phyloP scores from a whole-genome alignment of 2,113 vertebrate genomes.

The Dromas ardeola region DNA sequence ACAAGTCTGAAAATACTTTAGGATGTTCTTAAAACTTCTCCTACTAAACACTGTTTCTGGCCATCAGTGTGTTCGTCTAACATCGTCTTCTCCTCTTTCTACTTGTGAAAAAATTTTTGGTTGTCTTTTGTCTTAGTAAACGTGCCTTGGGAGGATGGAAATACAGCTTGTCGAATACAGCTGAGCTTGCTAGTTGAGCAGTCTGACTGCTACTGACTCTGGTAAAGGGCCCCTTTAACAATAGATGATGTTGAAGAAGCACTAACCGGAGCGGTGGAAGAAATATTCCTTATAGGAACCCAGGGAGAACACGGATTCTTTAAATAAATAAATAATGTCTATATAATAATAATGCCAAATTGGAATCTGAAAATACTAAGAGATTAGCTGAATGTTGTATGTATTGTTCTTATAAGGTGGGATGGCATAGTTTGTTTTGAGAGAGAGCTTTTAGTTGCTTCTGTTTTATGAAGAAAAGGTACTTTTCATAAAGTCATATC shows the following conservation, averaged over 20 bases:
- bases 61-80: neutral
- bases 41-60: neutral
- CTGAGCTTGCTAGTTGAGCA: neutral
- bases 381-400: neutral
- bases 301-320: neutral
- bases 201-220: neutral
- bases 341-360: neutral
- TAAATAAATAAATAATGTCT: neutral
- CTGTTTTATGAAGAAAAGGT: neutral
- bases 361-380: neutral
- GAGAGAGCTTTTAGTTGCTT: neutral
- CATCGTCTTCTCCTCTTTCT: neutral
- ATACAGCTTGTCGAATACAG: neutral
- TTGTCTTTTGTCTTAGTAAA: neutral
- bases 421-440: neutral
- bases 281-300: neutral
- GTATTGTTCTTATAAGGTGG: neutral
- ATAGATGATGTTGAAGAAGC: neutral
- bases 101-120: neutral
- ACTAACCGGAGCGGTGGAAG: neutral
- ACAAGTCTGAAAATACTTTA: neutral
- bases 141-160: neutral
- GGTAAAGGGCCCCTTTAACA: neutral
- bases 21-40: neutral
- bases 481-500: neutral